Evolutionary conservation across 2,113 vertebrate genomes (phyloP).

Genomic region (Phaethon lepturus): DNA sequence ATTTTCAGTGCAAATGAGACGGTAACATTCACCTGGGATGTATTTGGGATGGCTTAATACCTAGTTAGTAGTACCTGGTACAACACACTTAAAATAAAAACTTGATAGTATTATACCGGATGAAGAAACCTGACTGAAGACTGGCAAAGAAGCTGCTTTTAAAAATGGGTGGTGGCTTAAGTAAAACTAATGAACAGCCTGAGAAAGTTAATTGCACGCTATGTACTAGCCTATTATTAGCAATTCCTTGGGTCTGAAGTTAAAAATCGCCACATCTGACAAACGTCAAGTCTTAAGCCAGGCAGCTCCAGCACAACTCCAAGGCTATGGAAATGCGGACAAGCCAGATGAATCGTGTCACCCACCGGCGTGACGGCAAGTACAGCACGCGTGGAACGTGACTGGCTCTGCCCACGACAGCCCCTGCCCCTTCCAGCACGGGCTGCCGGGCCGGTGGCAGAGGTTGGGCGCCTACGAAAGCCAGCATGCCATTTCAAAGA

Average conservation of each 20-base stretch:
- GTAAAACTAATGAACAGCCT: background rate
- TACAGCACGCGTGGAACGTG: rapidly evolving
- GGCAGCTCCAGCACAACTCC: background rate
- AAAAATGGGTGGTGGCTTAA: background rate
- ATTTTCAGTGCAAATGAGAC: background rate
- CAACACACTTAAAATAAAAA: background rate
- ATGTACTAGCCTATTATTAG: background rate
- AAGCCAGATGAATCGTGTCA: background rate
- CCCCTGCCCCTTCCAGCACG: background rate
- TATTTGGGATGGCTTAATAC: background rate
- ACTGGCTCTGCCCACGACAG: background rate
- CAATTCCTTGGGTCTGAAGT: background rate
- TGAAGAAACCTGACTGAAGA: background rate
- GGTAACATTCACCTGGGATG: background rate
- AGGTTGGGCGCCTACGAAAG: rapidly evolving
- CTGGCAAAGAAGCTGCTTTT: background rate
- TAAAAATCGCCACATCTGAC: background rate
- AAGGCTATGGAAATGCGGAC: background rate
- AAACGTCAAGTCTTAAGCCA: background rate
- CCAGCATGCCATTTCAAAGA: background rate
- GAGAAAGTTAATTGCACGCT: background rate
- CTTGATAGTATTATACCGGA: background rate
- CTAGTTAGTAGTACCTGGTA: background rate
- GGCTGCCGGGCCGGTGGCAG: background rate
- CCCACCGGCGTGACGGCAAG: rapidly evolving